Evolutionary conservation across 2,888 invertebrate species (phyloP).

Genomic region (Cosmopolites sordidus): DNA sequence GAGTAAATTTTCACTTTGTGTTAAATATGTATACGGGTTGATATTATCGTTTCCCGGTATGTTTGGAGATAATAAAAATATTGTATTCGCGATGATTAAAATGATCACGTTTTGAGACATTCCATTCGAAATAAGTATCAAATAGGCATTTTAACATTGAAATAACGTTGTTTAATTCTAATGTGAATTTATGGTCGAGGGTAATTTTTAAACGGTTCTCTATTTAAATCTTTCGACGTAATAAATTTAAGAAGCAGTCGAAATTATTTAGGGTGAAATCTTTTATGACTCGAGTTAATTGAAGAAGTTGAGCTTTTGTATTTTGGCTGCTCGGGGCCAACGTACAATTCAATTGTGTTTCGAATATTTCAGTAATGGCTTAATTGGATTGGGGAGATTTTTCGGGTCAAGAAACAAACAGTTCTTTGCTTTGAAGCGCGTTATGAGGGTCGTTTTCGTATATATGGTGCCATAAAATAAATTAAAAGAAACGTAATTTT

Average conservation of each 20-base stretch:
- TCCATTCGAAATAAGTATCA: too few relatives aligned
- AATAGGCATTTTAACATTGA: too few relatives aligned
- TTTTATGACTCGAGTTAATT: constrained; percentile 6
- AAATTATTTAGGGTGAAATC: constrained; percentile 4
- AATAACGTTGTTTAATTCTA: constrained; percentile 1
- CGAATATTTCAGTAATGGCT: constrained; percentile 3
- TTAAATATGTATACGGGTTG: too few relatives aligned
- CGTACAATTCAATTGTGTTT: constrained; percentile 1
- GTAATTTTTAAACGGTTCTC: not conserved
- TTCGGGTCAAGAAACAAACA: constrained; percentile 1
- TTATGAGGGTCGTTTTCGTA: too few relatives aligned
- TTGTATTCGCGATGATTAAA: too few relatives aligned
- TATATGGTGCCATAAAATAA: too few relatives aligned
- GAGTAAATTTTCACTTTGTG: too few relatives aligned
- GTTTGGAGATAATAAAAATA: too few relatives aligned
- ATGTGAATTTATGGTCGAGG: constrained; percentile 1
- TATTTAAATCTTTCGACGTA: constrained; percentile 3
- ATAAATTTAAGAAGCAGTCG: constrained; percentile 3
- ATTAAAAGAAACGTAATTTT: too few relatives aligned
- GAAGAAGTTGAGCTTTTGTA: constrained; percentile 5
- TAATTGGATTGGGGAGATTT: constrained; percentile 2
- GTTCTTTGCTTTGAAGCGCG: not conserved
- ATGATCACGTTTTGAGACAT: too few relatives aligned
- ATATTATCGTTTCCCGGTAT: too few relatives aligned
- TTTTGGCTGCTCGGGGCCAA: not conserved